Percentiles rank a stretch among this genome's conserved stretches.
Conservation (phyloP, 2,113 vertebrate genomes). For the Heterochromis multidens region DNA sequence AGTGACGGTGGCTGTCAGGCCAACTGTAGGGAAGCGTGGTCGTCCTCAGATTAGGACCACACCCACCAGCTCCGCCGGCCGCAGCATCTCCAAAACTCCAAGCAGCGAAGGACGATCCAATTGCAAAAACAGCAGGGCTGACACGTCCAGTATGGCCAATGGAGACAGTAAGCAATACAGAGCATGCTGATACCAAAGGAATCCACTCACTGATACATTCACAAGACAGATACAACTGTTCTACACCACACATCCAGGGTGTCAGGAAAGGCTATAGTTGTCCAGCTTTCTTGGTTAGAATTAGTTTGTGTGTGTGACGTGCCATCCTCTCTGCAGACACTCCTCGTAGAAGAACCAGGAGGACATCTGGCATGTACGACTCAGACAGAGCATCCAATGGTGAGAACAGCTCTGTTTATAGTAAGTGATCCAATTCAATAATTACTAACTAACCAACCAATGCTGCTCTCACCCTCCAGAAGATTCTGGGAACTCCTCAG, state of each 20-base stretch:
- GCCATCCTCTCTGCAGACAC: constrained; percentile 59
- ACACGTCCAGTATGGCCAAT: constrained; percentile 72
- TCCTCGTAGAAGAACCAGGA: constrained; percentile 76
- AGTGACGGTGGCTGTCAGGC: constrained; percentile 68
- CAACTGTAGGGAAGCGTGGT: constrained; percentile 78
- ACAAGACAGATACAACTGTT: not conserved
- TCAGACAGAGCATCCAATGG: constrained; percentile 80
- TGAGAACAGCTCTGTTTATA: constrained; percentile 28
- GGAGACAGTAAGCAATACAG: constrained; percentile 73
- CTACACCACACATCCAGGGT: not conserved
- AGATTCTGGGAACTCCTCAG: constrained; percentile 79
- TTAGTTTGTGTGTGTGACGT: not conserved
- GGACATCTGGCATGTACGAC: constrained; percentile 81
- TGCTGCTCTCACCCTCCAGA: constrained; percentile 22
- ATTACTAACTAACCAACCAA: not conserved
- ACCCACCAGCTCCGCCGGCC: constrained; percentile 74
- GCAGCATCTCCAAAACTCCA: constrained; percentile 80
- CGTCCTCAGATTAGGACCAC: constrained; percentile 89
- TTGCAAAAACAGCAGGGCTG: constrained; percentile 62
- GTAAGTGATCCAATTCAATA: not conserved
- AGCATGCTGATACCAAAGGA: not conserved
- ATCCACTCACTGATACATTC: not conserved
- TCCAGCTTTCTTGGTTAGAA: not conserved
- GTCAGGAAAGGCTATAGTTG: not conserved
- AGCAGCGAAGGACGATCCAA: constrained; percentile 81